Evolutionary conservation across 2,888 invertebrate species (phyloP), one percentile per base, ranked within the genome.

Genomic region (Ophion slaviceki): DNA sequence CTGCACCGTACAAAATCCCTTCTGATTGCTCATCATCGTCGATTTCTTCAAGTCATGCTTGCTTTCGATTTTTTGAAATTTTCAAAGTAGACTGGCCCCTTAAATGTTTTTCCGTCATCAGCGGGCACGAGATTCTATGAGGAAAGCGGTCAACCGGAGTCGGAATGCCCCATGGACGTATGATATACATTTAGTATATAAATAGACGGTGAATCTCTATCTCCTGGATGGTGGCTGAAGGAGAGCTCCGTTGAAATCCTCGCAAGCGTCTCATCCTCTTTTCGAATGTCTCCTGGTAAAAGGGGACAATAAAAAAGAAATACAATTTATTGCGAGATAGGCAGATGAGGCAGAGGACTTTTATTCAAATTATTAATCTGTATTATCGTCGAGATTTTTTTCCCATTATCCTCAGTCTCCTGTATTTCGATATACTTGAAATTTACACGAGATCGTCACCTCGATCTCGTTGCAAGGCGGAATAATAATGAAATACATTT

Each of bases 181-280:
- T 59, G 8, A 77, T 67, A 57, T 83, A 57, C 36, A 57, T 40
- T n/a, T 40, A 70, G 75, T 80, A 71, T 76, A 84, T 71, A 80
- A 80, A 75, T 76, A 76, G 40, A 53, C 57, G 68, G 76, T 47
- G 47, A 40, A 84, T 84, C 32, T 59, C 17, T 47, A 68, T 57
- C 66, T 24, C 45, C 28, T n/a, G 28, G 32, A 36, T 70, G 70
- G n/a, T 67, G 76, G 74, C 71, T 71, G 66, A 75, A 61, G 68
- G 28, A 75, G 68, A 85, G 74, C 70, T 82, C 45, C 59, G 57
- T 75, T 70, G 32, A 74, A 82, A 75, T 85, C 74, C 70, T 32
- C 78, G 75, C 24, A 17, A 85, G 36, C 66, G 57, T 62, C 47
- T 66, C 80, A 20, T 61, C 57, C 62, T 17, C 53, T 61, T n/a